Percentiles rank a stretch among this genome's conserved stretches.
These are phyloP conservation scores for Reticulitermes speratus DNA, from an alignment of 1,140 invertebrate genomes.

Conservation along the genomic window DNA sequence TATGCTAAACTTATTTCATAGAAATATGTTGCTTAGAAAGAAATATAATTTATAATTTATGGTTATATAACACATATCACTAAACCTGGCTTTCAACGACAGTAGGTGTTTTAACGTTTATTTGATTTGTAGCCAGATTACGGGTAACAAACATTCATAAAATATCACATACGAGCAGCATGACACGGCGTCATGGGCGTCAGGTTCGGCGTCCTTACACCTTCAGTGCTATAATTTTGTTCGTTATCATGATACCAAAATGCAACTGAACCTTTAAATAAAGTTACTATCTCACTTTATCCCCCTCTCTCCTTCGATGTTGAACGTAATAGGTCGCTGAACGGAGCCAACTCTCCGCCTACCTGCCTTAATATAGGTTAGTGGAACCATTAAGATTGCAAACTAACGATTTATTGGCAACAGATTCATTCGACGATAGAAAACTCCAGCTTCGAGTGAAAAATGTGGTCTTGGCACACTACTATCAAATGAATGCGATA, in stretches of 20 bases:
- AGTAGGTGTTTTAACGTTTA: not conserved
- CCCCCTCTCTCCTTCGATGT: not conserved
- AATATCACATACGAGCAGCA: not conserved
- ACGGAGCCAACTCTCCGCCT: not conserved
- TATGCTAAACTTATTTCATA: not conserved
- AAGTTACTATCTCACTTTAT: not conserved
- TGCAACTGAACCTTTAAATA: constrained; percentile 8
- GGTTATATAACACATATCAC: not conserved
- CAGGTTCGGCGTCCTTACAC: not conserved
- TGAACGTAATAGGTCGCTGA: not conserved
- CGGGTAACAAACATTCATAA: not conserved
- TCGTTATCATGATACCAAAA: not conserved
- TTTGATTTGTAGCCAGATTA: not conserved
- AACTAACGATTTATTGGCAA: constrained; percentile 19
- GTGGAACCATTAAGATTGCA: constrained; percentile 10
- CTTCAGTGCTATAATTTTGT: not conserved
- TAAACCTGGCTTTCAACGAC: not conserved
- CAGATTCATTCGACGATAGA: not conserved
- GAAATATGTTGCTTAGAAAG: not conserved
- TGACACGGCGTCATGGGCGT: not conserved
- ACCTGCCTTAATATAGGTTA: constrained; percentile 1
- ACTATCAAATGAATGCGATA: not conserved
- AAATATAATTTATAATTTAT: not conserved
- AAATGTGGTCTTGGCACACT: not conserved
- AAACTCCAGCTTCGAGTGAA: not conserved